Evolutionary conservation across 2,888 invertebrate species (phyloP), one percentile per base, ranked within the genome.

Genomic region (Lasioglossum oenotherae): DNA sequence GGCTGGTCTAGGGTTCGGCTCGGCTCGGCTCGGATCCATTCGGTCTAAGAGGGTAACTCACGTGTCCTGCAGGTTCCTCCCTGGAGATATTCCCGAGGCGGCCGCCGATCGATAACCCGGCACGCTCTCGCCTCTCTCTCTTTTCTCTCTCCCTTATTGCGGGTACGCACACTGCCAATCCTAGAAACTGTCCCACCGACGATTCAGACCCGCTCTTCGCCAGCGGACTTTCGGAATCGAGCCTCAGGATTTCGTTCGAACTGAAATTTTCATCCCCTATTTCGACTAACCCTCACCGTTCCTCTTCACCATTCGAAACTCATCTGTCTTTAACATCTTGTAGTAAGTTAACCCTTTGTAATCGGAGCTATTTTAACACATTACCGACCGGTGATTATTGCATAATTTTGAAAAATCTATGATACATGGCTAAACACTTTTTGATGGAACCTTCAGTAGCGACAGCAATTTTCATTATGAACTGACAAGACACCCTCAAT

Each of bases 61-160:
- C 88, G 87, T 88, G 87, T 88, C 86, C 87, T 84, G 80, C 72
- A 80, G 82, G 81, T 78, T 88, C 86, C 88, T 83, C 87, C 89
- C 87, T 67, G 80, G 87, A 82, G 89, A 87, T 81, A 87, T 88
- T 85, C 87, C 78, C 80, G 80, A 82, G 87, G 83, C 81, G 80
- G 83, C 73, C 41, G 38, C 10, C 81, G 88, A 90, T 90, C 88
- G 89, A 90, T 88, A 88, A 75, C 71, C 57, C 81, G 74, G 53
- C 80, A 53, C 69, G 23, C 79, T 77, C 23, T 8, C 4, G 0
- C 35, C 8, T 19, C 67, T 67, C 19, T 16, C 35, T 67, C 16
- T 12, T 19, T 12, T 19, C 19, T 35, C 67, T 67, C 38, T 69
- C 23, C 19, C 3, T 69, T 31, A 3, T 31, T 53, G 79, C 38